Conservation (phyloP, 2,797 vertebrate species). For the Acestrorhynchus altus region DNA sequence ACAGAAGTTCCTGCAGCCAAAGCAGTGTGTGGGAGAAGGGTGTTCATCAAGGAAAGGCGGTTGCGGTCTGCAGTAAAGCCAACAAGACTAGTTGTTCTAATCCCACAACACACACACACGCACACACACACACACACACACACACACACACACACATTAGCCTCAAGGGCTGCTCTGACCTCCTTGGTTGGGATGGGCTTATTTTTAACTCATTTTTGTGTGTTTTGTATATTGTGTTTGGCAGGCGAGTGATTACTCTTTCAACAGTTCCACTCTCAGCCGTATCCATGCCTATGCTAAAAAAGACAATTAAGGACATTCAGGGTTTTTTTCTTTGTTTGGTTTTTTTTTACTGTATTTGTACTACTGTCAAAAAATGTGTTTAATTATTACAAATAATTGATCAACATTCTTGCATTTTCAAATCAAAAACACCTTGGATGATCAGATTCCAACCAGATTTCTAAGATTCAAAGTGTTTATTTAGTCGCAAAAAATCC, state of each 20-base stretch:
- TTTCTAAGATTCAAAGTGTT: no score
- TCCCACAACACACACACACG: slow-evolving; percentile 51
- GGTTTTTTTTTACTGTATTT: no score
- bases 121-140: slow-evolving; percentile 51
- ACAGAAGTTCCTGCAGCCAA: slow-evolving; percentile 4
- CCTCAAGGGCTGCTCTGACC: slow-evolving; percentile 18
- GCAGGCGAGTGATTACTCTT: slow-evolving; percentile 7
- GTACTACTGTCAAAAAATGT: no score
- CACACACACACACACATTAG: slow-evolving; percentile 46
- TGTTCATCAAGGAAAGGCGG: slow-evolving; percentile 51
- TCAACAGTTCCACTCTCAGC: background rate
- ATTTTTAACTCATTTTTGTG: slow-evolving; percentile 13
- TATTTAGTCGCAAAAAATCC: no score
- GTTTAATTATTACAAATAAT: no score
- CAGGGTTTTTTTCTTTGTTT: no score
- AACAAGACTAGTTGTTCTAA: slow-evolving; percentile 32
- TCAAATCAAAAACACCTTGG: no score
- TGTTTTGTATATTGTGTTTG: background rate
- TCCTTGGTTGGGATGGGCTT: slow-evolving; percentile 20
- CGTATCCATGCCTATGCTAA: background rate
- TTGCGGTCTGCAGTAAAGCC: slow-evolving; percentile 51
- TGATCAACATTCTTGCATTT: no score
- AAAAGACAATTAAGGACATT: no score
- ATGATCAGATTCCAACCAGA: no score
- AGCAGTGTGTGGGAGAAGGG: slow-evolving; percentile 50